Percentiles rank a stretch among this genome's conserved stretches.
These are phyloP conservation scores for Napeogenes inachia DNA, from an alignment of 2,888 invertebrate species.

Conservation along the genomic window DNA sequence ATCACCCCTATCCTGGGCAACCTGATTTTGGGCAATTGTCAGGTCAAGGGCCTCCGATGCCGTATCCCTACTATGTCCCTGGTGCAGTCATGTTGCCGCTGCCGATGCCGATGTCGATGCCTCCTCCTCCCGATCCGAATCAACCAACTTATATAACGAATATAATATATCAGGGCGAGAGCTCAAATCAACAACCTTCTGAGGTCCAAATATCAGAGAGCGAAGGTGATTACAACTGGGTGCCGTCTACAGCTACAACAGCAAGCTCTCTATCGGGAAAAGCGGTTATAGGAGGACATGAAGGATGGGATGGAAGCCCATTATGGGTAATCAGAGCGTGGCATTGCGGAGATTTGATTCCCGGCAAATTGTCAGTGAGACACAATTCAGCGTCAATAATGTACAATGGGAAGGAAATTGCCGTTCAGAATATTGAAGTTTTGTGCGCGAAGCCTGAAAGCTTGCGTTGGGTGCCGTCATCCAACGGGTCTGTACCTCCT, in stretches of 20 bases:
- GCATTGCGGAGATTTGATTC: slow-evolving; percentile 66
- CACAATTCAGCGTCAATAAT: slow-evolving; percentile 63
- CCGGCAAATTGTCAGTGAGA: slow-evolving; percentile 68
- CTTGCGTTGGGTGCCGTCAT: slow-evolving; percentile 73
- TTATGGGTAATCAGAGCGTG: slow-evolving; percentile 69
- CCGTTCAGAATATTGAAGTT: slow-evolving; percentile 69
- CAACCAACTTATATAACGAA: slow-evolving; percentile 66
- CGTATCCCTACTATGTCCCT: slow-evolving; percentile 59
- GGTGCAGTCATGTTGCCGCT: slow-evolving; percentile 62
- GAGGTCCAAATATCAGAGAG: slow-evolving; percentile 56
- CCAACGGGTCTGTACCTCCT: slow-evolving; percentile 72
- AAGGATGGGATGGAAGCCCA: slow-evolving; percentile 72
- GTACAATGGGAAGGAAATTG: slow-evolving; percentile 61
- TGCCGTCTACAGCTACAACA: slow-evolving; percentile 57
- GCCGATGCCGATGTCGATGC: slow-evolving; percentile 35
- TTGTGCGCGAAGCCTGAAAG: slow-evolving; percentile 56
- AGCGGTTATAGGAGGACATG: slow-evolving; percentile 68
- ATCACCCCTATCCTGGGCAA: slow-evolving; percentile 30
- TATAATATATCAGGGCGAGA: slow-evolving; percentile 64
- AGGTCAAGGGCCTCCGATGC: slow-evolving; percentile 32
- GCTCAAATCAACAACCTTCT: slow-evolving; percentile 32
- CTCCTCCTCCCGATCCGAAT: slow-evolving; percentile 34
- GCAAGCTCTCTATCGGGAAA: slow-evolving; percentile 55
- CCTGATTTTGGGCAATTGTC: slow-evolving; percentile 40
- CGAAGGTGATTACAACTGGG: slow-evolving; percentile 66